A percentile compares a stretch with the other conserved stretches of the same genome.
Conservation (phyloP, 2,888 invertebrate species). For the Platycnemis pennipes region DNA sequence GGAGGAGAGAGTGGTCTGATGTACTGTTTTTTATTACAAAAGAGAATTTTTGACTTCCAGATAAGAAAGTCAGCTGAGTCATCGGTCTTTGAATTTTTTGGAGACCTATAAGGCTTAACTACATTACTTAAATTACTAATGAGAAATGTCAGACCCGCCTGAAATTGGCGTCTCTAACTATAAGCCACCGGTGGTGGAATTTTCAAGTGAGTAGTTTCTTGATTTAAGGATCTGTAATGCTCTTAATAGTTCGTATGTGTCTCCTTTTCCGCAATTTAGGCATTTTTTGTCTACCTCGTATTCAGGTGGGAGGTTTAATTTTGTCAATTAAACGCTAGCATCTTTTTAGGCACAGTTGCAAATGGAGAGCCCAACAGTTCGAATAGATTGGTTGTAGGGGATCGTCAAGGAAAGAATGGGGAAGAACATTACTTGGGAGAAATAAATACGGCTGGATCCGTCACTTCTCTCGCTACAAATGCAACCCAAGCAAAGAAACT, state of each 20-base stretch:
- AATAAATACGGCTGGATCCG: not conserved
- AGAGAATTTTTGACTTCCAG: not conserved
- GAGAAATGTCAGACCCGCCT: constrained; percentile 59
- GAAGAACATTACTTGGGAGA: not conserved
- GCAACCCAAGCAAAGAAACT: constrained; percentile 21
- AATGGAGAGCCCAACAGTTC: constrained; percentile 51
- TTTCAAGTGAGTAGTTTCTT: constrained; percentile 37
- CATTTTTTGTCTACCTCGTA: not conserved
- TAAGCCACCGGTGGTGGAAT: not conserved
- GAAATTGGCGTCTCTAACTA: constrained; percentile 37
- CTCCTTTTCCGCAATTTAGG: not conserved
- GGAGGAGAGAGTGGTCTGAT: not conserved
- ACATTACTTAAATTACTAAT: not conserved
- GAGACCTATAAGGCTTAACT: not conserved
- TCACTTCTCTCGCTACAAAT: not conserved
- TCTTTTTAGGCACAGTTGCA: constrained; percentile 24
- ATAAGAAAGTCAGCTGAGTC: constrained; percentile 65
- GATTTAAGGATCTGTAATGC: not conserved
- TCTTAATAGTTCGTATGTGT: not conserved
- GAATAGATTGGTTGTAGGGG: not conserved
- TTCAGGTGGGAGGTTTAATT: too few species aligned
- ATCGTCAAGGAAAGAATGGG: not conserved
- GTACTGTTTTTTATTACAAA: not conserved
- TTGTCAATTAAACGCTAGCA: not conserved
- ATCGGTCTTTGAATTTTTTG: not conserved